Conservation (phyloP, 2,113 vertebrate species). For the Mystacornis crossleyi region DNA sequence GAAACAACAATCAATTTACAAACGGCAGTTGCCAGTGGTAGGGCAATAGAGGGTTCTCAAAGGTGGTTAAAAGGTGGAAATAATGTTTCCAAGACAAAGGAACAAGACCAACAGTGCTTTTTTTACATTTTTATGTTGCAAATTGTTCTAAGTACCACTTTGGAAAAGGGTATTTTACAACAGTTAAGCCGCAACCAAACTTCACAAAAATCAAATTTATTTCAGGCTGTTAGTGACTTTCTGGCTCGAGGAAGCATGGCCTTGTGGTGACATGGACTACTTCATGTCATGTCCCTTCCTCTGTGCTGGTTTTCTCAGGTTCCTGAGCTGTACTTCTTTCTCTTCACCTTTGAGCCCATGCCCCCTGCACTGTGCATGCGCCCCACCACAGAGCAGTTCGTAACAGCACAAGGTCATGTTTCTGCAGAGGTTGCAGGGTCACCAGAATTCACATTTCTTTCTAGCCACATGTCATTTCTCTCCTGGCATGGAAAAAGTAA, state of each 20-base stretch:
- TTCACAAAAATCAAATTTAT: not conserved
- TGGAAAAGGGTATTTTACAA: not conserved
- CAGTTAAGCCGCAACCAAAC: not conserved
- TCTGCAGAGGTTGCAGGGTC: slow-evolving; percentile 29
- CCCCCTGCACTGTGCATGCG: rapidly evolving
- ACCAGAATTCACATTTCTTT: slow-evolving; percentile 50
- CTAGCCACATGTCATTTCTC: slow-evolving; percentile 53
- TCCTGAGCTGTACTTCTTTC: not conserved
- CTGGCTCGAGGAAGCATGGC: not conserved
- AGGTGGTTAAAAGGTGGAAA: not conserved
- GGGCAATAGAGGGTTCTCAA: not conserved
- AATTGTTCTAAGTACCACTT: not conserved
- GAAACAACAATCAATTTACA: not conserved
- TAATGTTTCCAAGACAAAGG: not conserved
- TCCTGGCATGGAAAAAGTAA: slow-evolving; percentile 65
- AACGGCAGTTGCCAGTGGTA: not conserved
- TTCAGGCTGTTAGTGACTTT: not conserved
- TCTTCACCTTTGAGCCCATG: not conserved
- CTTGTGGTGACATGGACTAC: not conserved
- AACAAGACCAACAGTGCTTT: not conserved
- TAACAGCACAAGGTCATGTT: slow-evolving; percentile 35
- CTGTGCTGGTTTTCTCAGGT: not conserved
- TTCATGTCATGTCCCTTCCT: not conserved
- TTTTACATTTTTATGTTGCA: not conserved
- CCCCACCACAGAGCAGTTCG: not conserved